Percentiles rank a stretch among this genome's conserved stretches.
These are phyloP conservation scores for Rallus crepitans DNA, from an alignment of 2,797 vertebrate species.

Conservation along the genomic window DNA sequence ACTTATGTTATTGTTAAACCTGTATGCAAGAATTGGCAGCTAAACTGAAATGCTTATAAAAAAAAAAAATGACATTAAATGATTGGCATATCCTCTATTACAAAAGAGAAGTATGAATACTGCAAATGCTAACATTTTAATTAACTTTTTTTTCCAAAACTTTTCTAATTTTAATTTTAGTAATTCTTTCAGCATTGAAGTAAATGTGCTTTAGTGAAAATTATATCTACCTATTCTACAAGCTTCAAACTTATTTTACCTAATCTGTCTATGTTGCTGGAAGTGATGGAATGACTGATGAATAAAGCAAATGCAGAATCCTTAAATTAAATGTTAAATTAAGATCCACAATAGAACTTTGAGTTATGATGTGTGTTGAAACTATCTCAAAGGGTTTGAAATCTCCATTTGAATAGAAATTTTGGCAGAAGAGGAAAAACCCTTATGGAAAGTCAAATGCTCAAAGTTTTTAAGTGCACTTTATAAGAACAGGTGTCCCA, in stretches of 20 bases:
- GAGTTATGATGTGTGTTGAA: background rate
- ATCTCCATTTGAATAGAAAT: background rate
- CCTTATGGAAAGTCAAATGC: background rate
- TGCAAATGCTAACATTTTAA: background rate
- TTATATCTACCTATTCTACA: background rate
- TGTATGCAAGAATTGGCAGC: background rate
- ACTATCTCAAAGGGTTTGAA: background rate
- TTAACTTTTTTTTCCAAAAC: background rate
- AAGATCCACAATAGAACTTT: background rate
- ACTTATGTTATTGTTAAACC: background rate
- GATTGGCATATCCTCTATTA: background rate
- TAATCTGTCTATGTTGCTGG: background rate
- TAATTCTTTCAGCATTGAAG: background rate
- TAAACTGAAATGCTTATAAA: background rate
- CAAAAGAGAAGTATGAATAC: background rate
- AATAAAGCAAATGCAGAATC: slow-evolving; percentile 16
- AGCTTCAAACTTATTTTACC: background rate
- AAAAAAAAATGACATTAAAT: background rate
- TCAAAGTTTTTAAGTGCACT: background rate
- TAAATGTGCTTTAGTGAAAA: background rate
- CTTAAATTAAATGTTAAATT: background rate
- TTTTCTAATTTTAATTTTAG: background rate
- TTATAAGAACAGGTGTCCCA: background rate
- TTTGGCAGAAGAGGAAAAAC: background rate
- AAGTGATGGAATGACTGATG: background rate